A percentile compares a stretch with the other conserved stretches of the same genome.
Conservation (phyloP, 2,888 invertebrate species). For the Phytoseiulus persimilis region DNA sequence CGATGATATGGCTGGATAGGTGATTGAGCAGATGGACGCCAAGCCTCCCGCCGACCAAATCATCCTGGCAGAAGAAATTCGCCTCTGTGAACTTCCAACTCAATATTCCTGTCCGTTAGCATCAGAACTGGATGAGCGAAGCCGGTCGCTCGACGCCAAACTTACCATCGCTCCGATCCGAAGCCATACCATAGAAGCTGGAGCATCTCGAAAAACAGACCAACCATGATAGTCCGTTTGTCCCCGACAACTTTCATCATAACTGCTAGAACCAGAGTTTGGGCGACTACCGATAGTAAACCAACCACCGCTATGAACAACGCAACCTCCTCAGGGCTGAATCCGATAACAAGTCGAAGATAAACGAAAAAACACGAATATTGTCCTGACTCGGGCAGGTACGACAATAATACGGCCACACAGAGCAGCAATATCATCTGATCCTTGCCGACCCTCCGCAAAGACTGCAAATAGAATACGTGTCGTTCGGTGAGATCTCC, state of each 20-base stretch:
- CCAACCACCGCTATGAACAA: constrained; percentile 95
- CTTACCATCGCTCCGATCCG: constrained; percentile 82
- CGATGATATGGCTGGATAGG: constrained; percentile 96
- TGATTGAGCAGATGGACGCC: constrained; percentile 89
- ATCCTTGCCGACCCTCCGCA: constrained; percentile 84
- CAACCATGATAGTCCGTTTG: constrained; percentile 94
- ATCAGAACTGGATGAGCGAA: too few species aligned
- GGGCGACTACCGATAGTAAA: constrained; percentile 87
- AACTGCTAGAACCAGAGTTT: constrained; percentile 61
- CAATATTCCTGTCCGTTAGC: neutral
- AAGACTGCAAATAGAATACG: constrained; percentile 54
- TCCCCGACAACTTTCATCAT: constrained; percentile 79
- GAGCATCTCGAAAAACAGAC: constrained; percentile 87
- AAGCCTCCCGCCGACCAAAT: constrained; percentile 98
- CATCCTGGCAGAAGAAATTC: constrained; percentile 60
- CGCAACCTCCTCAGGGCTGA: constrained; percentile 87
- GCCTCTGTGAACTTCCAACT: too few species aligned
- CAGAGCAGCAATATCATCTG: constrained; percentile 92
- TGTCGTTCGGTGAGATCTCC: neutral
- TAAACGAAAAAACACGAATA: constrained; percentile 99
- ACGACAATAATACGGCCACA: constrained; percentile 92
- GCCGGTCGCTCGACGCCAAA: neutral
- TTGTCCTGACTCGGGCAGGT: constrained; percentile 91
- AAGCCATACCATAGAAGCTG: constrained; percentile 96
- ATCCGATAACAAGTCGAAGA: constrained; percentile 91